These are phyloP conservation scores for Drosophila baimaii DNA, from an alignment of 1,140 invertebrate species.

Conservation along the genomic window DNA sequence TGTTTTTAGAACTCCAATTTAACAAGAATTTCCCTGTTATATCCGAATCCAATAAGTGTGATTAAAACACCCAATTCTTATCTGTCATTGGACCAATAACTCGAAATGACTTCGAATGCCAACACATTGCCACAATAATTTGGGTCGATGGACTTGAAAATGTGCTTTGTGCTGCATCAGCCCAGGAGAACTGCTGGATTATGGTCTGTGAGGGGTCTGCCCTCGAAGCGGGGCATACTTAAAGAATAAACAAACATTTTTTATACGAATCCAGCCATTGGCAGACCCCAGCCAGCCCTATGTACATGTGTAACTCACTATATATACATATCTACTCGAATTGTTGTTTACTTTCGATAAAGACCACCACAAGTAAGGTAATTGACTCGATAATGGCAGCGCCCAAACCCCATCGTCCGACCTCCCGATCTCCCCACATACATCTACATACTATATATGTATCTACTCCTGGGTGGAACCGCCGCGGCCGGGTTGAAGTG, in stretches of 20 bases:
- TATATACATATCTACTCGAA: constrained; percentile 15
- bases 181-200: constrained; percentile 33
- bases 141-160: constrained; percentile 74
- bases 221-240: constrained; percentile 2
- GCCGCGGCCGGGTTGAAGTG: constrained; percentile 36
- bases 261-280: constrained; percentile 1
- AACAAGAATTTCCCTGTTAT: not conserved
- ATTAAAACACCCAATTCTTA: constrained; percentile 47
- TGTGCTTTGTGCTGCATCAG: constrained; percentile 25
- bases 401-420: constrained; percentile 9
- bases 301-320: constrained; percentile 4
- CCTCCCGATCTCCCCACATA: constrained; percentile 19
- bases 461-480: constrained; percentile 10
- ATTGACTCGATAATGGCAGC: constrained; percentile 68
- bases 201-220: constrained; percentile 14
- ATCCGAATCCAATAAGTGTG: not conserved
- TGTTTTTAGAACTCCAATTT: not conserved
- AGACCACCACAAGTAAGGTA: constrained; percentile 59
- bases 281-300: constrained; percentile 29
- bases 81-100: constrained; percentile 51
- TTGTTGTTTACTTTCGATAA: constrained; percentile 75
- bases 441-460: constrained; percentile 28
- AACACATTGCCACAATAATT: constrained; percentile 67
- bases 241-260: constrained; percentile 61
- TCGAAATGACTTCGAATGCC: constrained; percentile 40